Evolutionary conservation across 2,797 vertebrate genomes (phyloP), one percentile per base, ranked within the genome.

Genomic region (Bradypodion ventrale): DNA sequence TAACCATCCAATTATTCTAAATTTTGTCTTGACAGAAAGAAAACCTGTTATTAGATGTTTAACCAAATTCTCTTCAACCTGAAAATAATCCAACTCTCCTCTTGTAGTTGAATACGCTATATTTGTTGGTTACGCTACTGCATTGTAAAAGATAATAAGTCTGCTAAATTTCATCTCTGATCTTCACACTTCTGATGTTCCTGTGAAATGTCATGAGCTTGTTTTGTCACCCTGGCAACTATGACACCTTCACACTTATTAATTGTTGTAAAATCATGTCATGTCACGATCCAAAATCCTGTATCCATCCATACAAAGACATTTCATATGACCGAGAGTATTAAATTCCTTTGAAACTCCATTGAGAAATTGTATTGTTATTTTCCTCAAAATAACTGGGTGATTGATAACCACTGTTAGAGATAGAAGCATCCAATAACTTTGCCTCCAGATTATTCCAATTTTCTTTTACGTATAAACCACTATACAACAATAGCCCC

Each of bases 181-280:
- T 70, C 56, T 72, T 82, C 74, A 52, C 79, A 85, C 84, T 77
- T 85, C 42, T 77, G 65, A 69, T 82, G 84, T 85, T 85, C 74
- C 74, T 82, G 74, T 82, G 42, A 85, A 77, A 65, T 82, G 56
- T 82, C 84, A 77, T 77, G 59, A 82, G 79, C 56, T 82, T 77
- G 56, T 70, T 85, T 85, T 81, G 73, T 76, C 79, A 77, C 65
- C 56, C 79, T 85, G 79, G 52, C 42, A 49, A 82, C 78, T 85
- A 79, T 84, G 79, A 49, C 78, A 77, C 44, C 69, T 85, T 82
- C 84, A 82, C 84, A 82, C 74, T 85, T 85, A 85, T 85, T 85
- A 85, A 76, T 63, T 82, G 74, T 82, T 82, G 42, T 62, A 82
- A 82, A 76, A 85, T 77, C 74, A 77, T 85, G 79, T 82, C 74